Evolutionary conservation across 2,797 vertebrate species (phyloP), one percentile per base, ranked within the genome.

Genomic region (Loriculus beryllinus): DNA sequence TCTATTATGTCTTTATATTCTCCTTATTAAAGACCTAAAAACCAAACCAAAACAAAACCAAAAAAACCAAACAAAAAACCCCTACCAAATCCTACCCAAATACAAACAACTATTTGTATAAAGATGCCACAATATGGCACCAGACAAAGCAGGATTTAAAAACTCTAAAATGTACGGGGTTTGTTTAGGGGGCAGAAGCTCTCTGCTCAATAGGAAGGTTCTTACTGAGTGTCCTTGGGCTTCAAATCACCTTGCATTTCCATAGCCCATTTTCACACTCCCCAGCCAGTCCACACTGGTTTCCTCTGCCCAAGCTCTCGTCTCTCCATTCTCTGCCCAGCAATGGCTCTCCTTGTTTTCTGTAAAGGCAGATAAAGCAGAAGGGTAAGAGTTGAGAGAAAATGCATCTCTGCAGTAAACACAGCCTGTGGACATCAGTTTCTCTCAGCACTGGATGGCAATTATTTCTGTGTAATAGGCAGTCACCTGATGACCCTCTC

Each of bases 381-480:
- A n/a, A 19, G 31, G 39, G 28, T 20, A 9, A 45, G 48, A 62
- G 6, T 1, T 14, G 88, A 21, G 17, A 49, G 47, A 22, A 80
- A 40, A 74, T 1, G 9, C 8, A 9, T 26, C 47, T 75, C 7
- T 76, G 60, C 77, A 82, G 68, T 21, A 43, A 81, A 28, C 20
- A 4, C 51, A 87, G 78, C 82, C 91, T 16, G 35, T 3, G 2
- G 80, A 45, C 71, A 35, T 2, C 25, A 28, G 19, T 59, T 81
- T 45, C 72, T 79, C 78, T 70, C 88, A 88, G 80, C 94, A 13
- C n/a, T 48, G 86, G 68, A 65, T 47, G 52, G 88, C 92, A 97
- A 96, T 97, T 96, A 96, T 91, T 97, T 47, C 78, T 88, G 82
- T 72, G 95, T 92, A 96, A 95, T 10, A 68, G 78, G 81, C 82